Percentiles rank a stretch among this genome's conserved stretches.
Evolutionary conservation across 2,797 vertebrate genomes (phyloP).

Genomic region (Mycteria americana): DNA sequence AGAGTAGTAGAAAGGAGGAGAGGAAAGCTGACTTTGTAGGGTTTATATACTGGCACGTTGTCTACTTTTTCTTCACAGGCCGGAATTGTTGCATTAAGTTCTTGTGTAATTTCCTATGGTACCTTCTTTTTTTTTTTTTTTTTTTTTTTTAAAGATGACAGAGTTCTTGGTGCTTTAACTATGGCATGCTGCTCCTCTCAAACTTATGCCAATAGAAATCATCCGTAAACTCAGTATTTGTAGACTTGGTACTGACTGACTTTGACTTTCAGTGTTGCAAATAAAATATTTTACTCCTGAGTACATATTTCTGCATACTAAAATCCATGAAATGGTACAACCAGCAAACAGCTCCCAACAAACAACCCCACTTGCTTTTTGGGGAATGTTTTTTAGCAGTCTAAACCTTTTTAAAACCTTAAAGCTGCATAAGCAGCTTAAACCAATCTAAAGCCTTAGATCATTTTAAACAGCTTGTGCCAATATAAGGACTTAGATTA

Average conservation of each 20-base stretch:
- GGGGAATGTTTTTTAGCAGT: slow-evolving; percentile 24
- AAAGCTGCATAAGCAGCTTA: slow-evolving; percentile 66
- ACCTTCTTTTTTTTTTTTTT: accelerated
- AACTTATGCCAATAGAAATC: not conserved
- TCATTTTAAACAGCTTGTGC: slow-evolving; percentile 69
- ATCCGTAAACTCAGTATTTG: not conserved
- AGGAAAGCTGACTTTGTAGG: not conserved
- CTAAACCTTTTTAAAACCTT: slow-evolving; percentile 58
- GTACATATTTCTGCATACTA: accelerated
- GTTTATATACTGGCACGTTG: accelerated
- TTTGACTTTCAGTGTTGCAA: not conserved
- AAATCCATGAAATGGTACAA: not conserved
- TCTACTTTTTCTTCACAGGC: not conserved
- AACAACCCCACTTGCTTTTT: not conserved
- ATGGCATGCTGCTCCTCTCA: not conserved
- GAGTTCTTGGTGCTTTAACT: not conserved
- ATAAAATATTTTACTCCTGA: not conserved
- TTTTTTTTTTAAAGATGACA: not conserved
- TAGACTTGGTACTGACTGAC: not conserved
- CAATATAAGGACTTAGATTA: slow-evolving; percentile 52
- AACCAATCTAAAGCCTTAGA: slow-evolving; percentile 49
- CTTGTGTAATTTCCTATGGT: not conserved
- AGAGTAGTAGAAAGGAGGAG: not conserved
- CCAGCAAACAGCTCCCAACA: not conserved
- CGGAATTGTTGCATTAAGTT: not conserved